A percentile compares a stretch with the other conserved stretches of the same genome.
Conservation (phyloP, 2,113 vertebrate genomes). For the Kryptolebias marmoratus region DNA sequence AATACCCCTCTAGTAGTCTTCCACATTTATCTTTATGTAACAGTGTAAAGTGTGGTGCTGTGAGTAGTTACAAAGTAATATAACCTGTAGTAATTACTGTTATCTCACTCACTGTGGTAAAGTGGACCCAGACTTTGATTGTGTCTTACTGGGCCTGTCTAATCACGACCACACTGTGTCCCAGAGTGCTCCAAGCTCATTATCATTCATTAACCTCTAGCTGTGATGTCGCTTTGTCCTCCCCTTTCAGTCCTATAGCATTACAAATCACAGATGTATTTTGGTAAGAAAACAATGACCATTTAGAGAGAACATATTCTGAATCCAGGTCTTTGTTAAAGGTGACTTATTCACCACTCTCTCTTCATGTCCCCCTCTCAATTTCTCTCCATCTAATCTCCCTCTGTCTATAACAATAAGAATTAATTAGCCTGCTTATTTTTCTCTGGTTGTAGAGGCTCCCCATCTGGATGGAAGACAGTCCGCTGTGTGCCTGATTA, state of each 20-base stretch:
- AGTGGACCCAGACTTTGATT: constrained; percentile 63
- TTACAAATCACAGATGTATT: constrained; percentile 75
- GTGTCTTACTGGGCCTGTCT: constrained; percentile 56
- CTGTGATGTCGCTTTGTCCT: constrained; percentile 56
- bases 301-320: constrained; percentile 83
- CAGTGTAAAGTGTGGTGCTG: background rate
- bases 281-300: constrained; percentile 79
- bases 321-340: constrained; percentile 87
- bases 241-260: constrained; percentile 68
- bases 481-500: constrained; percentile 96
- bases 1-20: background rate
- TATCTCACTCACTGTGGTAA: constrained; percentile 57
- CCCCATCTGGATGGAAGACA: constrained; percentile 97
- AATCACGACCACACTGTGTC: constrained; percentile 69
- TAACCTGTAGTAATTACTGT: constrained; percentile 49
- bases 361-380: constrained; percentile 57
- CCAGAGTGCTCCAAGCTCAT: constrained; percentile 75
- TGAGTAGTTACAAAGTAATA: constrained; percentile 23
- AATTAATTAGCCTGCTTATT: constrained; percentile 99
- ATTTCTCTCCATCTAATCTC: constrained; percentile 92
- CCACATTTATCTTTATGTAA: constrained; percentile 18
- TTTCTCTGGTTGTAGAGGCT: constrained; percentile 92
- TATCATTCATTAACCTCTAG: constrained; percentile 91
- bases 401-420: constrained; percentile 98
- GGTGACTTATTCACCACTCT: constrained; percentile 89